These are phyloP conservation scores for Coluber constrictor DNA, from an alignment of 2,797 vertebrate genomes.

Conservation along the genomic window DNA sequence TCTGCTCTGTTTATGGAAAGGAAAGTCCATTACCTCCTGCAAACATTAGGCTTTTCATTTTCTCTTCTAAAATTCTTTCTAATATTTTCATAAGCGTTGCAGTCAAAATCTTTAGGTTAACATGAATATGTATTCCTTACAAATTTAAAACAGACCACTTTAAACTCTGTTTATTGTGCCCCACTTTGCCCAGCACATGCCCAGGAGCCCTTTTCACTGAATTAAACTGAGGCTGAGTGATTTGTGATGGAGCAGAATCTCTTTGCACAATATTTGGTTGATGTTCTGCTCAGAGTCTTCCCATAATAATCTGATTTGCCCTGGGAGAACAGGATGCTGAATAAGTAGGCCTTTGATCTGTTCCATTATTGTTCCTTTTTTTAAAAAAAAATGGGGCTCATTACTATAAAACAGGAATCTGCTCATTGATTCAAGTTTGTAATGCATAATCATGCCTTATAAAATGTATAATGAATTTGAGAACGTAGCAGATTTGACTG, in stretches of 20 bases:
- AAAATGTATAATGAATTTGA: not conserved
- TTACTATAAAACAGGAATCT: not conserved
- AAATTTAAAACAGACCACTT: not conserved
- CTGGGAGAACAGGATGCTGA: not conserved
- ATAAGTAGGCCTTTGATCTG: not conserved
- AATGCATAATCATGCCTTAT: not conserved
- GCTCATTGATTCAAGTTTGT: not conserved
- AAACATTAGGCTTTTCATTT: not conserved
- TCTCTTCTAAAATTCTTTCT: not conserved
- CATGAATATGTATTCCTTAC: not conserved
- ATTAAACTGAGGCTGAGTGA: not conserved
- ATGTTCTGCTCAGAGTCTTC: not conserved
- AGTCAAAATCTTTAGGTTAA: not conserved
- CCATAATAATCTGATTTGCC: not conserved
- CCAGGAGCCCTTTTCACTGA: not conserved
- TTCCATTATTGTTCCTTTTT: not conserved
- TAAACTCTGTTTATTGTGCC: not conserved
- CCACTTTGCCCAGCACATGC: not conserved
- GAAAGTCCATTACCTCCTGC: not conserved
- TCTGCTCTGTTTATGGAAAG: not conserved
- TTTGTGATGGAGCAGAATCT: not conserved
- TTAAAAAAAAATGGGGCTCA: not conserved
- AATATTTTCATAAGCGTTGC: not conserved
- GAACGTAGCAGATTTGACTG: not conserved
- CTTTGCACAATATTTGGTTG: not conserved